A percentile compares a stretch with the other conserved stretches of the same genome.
These are phyloP conservation scores for Blastobasis lacticolella DNA, from an alignment of 2,888 invertebrate genomes.

Conservation along the genomic window DNA sequence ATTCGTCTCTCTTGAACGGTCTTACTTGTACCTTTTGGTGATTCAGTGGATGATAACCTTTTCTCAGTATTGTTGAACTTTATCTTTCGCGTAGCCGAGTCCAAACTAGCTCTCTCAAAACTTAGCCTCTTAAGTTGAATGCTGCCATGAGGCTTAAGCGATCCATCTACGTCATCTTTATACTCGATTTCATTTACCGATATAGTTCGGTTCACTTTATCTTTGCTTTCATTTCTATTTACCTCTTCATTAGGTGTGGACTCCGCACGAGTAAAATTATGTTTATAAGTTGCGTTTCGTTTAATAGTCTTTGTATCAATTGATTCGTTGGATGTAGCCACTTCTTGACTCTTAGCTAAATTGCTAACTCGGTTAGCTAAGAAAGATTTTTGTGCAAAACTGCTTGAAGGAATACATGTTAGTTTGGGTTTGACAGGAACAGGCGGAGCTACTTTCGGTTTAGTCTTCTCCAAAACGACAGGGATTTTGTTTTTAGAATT, in stretches of 20 bases:
- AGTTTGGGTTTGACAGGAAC: constrained; percentile 77
- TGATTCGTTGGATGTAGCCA: constrained; percentile 41
- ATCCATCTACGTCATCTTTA: constrained; percentile 20
- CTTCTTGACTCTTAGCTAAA: constrained; percentile 30
- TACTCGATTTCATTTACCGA: constrained; percentile 15
- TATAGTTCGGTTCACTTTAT: background rate
- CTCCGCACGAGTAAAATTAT: constrained; percentile 33
- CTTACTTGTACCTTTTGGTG: constrained; percentile 50
- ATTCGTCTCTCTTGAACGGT: constrained; percentile 62
- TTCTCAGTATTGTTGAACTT: constrained; percentile 35
- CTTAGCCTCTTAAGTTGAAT: constrained; percentile 62
- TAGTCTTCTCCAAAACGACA: constrained; percentile 24
- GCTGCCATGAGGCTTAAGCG: constrained; percentile 36
- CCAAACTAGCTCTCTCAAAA: constrained; percentile 66
- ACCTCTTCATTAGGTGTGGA: constrained; percentile 23
- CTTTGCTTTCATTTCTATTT: constrained; percentile 2
- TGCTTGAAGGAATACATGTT: constrained; percentile 35
- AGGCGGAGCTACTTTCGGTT: constrained; percentile 76
- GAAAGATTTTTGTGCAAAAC: constrained; percentile 5
- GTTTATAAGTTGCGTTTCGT: constrained; percentile 38
- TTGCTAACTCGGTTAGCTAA: constrained; percentile 19
- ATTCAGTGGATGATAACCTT: constrained; percentile 34
- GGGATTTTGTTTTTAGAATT: no score
- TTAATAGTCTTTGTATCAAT: constrained; percentile 44
- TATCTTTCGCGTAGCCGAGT: constrained; percentile 56